Base-by-base conservation (phyloP, 2,888 invertebrate genomes). In the Tuta absoluta region DNA sequence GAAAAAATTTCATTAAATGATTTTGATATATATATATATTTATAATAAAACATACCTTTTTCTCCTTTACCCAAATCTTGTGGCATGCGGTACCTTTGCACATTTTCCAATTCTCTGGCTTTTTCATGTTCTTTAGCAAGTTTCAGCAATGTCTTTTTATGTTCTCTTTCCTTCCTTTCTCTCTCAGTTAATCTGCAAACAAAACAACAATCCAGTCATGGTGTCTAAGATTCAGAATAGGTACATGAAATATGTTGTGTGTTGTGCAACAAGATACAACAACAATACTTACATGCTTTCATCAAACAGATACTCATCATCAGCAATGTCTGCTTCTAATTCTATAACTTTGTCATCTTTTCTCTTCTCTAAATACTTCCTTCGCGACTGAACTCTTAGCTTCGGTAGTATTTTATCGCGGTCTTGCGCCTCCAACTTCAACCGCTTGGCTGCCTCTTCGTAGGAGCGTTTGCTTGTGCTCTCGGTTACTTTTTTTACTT, bases 331-430 rank as follows among this genome's bases (percentile, higher is more conserved):
- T 7, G 96, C 97, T 87, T 99, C 99, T 62, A 99, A 89, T 83
- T 99, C 99, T 11, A 96, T 94, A 41, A 99, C 94, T 91, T 99
- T 99, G 80, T 99, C 99, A 65, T 96, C 97, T 86, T 98, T 98
- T 57, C 99, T 93, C 85, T 99, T 99, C 80, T 97, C 96, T 73
- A 99, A 93, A 85, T 99, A 99, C 77, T 97, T 96, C 58, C 98
- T 92, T 28, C 99, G 93, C 0, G 99, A 99, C 80, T 98, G 96
- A 19, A 98, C 93, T 41, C 99, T 93, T 24, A 99, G 85, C 77
- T 96, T 96, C 0, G 98, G 98, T 62, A 99, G 89, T 71, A 98
- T 93, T 82, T 96, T 97, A 63, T 96, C 96, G 59, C 96, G 93
- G 75, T 97, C 96, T 76, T 97, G 96, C 41, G 94, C 94, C 87